These are phyloP conservation scores for Nyctibius bracteatus DNA, from an alignment of 2,113 vertebrate genomes.

Conservation along the genomic window DNA sequence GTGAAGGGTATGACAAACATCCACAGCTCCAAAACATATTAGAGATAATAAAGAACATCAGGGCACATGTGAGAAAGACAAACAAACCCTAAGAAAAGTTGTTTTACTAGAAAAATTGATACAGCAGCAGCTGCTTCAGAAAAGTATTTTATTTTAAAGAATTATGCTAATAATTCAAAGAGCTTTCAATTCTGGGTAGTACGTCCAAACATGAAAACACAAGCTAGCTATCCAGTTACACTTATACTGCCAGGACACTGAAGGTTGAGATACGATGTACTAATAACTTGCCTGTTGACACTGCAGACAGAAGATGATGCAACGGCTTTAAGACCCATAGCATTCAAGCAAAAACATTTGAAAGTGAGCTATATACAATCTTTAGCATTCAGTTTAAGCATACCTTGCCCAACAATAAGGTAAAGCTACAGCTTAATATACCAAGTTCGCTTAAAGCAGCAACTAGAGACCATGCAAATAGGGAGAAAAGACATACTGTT, in stretches of 20 bases:
- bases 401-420: not conserved
- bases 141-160: not conserved
- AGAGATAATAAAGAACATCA: not conserved
- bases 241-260: not conserved
- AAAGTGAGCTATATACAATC: not conserved
- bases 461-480: not conserved
- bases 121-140: not conserved
- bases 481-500: not conserved
- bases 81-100: not conserved
- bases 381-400: not conserved
- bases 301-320: not conserved
- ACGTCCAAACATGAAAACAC: not conserved
- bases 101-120: not conserved
- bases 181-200: not conserved
- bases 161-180: not conserved
- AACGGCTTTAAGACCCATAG: not conserved
- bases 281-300: not conserved
- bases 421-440: not conserved
- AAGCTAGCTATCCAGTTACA: not conserved
- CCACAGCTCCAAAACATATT: not conserved
- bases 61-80: not conserved
- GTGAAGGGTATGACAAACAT: fast-evolving
- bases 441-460: not conserved
- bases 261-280: not conserved
- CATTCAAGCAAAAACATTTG: not conserved